phyloP scores from a whole-genome alignment of 2,113 vertebrate species.

The Lethenteron camtschaticum region DNA sequence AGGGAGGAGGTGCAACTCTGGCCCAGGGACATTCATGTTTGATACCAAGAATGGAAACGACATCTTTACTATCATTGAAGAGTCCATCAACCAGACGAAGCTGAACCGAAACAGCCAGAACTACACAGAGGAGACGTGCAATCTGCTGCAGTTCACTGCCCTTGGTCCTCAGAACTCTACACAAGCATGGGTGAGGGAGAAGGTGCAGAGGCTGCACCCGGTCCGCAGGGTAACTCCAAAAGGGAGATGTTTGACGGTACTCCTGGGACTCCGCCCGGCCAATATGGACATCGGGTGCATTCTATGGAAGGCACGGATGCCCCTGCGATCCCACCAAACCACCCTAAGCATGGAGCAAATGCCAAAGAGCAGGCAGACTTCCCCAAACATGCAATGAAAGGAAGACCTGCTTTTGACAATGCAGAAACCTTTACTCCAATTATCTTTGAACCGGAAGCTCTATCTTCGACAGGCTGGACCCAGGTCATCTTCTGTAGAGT shows the following conservation, averaged over 20 bases:
- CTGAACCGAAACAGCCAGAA: neutral
- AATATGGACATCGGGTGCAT: neutral
- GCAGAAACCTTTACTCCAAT: neutral
- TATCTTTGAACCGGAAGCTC: neutral
- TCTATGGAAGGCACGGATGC: neutral
- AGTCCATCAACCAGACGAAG: slow-evolving; percentile 62
- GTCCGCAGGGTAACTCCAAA: neutral
- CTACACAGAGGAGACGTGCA: neutral
- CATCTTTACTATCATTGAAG: slow-evolving; percentile 67
- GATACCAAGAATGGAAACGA: slow-evolving; percentile 85
- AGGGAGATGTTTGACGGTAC: neutral
- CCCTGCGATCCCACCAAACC: slow-evolving; percentile 3
- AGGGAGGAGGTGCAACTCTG: slow-evolving; percentile 67
- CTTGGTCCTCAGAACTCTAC: neutral
- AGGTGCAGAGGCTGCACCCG: slow-evolving; percentile 1
- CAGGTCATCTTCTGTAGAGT: neutral
- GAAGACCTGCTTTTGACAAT: neutral
- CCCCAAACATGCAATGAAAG: neutral
- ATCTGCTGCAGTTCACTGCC: neutral
- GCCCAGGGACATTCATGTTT: slow-evolving; percentile 85
- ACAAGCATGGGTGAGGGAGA: neutral
- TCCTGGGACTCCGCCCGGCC: neutral
- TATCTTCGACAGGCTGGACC: neutral
- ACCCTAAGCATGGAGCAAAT: neutral
- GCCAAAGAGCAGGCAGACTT: neutral